phyloP scores from a whole-genome alignment of 2,113 vertebrate species.

The Prinia subflava region DNA sequence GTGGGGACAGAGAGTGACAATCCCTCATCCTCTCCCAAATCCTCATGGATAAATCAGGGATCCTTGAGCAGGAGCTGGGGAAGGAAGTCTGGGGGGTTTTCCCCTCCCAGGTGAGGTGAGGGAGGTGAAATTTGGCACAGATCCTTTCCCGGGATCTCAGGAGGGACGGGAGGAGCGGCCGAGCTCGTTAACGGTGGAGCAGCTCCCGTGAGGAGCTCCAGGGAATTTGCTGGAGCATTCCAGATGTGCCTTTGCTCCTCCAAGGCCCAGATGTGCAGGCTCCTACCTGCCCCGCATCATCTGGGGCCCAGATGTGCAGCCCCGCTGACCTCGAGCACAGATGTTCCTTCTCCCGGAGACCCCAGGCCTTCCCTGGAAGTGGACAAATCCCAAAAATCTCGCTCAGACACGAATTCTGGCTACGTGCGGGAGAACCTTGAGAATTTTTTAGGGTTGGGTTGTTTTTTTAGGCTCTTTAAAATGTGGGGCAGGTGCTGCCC shows the following conservation, averaged over 20 bases:
- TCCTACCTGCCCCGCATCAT: background rate
- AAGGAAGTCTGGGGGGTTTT: background rate
- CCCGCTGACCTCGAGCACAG: background rate
- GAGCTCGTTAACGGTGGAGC: background rate
- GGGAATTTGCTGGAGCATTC: background rate
- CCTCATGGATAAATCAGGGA: too few species aligned
- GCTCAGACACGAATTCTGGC: background rate
- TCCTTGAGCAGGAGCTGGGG: background rate
- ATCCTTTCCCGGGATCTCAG: background rate
- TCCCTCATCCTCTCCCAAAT: background rate
- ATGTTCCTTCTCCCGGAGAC: background rate
- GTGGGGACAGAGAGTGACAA: background rate
- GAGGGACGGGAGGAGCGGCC: background rate
- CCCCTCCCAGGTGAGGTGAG: background rate
- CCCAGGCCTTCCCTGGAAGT: background rate
- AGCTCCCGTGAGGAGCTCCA: background rate
- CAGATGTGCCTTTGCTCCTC: conserved; percentile 1
- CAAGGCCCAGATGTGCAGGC: background rate
- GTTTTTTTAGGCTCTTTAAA: background rate
- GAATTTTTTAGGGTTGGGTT: background rate
- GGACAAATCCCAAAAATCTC: background rate
- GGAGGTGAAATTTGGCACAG: background rate
- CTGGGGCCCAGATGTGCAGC: conserved; percentile 24
- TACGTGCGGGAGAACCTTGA: fast-evolving
- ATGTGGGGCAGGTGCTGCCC: background rate